A percentile compares a stretch with the other conserved stretches of the same genome.
These are phyloP conservation scores for Cichlasoma orientale DNA, from an alignment of 2,797 vertebrate species.

Conservation along the genomic window DNA sequence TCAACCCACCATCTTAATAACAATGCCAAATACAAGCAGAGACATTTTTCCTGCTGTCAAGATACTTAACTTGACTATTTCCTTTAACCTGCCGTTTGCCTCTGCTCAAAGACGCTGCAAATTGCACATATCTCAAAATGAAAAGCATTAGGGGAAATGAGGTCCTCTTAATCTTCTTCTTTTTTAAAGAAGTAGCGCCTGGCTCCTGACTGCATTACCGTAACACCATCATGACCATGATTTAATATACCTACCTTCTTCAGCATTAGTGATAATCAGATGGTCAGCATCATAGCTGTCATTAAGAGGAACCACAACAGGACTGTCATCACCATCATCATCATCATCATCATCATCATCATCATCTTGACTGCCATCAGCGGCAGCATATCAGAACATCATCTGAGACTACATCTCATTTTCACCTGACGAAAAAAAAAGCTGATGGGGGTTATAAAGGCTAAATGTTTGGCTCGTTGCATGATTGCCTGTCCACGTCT, in stretches of 20 bases:
- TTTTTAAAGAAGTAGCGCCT: conserved; percentile 25
- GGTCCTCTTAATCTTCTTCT: conserved; percentile 54
- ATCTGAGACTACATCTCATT: conserved; percentile 49
- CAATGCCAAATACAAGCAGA: conserved; percentile 44
- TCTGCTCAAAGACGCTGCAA: conserved; percentile 11
- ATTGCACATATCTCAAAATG: conserved; percentile 29
- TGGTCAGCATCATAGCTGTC: conserved; percentile 10
- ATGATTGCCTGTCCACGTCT: conserved; percentile 27
- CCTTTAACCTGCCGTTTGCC: conserved; percentile 48
- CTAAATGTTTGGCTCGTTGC: conserved; percentile 41
- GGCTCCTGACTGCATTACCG: conserved; percentile 30
- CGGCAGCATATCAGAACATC: conserved; percentile 30
- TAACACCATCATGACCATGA: conserved; percentile 23
- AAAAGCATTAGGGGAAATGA: conserved; percentile 53
- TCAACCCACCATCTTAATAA: conserved; percentile 56
- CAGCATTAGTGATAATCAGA: conserved; percentile 16
- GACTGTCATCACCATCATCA: conserved; percentile 2
- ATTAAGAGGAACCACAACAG: conserved; percentile 20
- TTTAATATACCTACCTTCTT: conserved; percentile 35
- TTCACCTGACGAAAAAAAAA: conserved; percentile 37
- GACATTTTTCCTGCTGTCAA: conserved; percentile 42
- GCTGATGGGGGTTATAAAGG: conserved; percentile 27
- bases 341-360: neutral
- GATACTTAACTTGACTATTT: conserved; percentile 33
- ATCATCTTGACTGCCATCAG: conserved; percentile 20